phyloP scores from a whole-genome alignment of 2,888 invertebrate genomes.

The Coronaproctus castanopsis region DNA sequence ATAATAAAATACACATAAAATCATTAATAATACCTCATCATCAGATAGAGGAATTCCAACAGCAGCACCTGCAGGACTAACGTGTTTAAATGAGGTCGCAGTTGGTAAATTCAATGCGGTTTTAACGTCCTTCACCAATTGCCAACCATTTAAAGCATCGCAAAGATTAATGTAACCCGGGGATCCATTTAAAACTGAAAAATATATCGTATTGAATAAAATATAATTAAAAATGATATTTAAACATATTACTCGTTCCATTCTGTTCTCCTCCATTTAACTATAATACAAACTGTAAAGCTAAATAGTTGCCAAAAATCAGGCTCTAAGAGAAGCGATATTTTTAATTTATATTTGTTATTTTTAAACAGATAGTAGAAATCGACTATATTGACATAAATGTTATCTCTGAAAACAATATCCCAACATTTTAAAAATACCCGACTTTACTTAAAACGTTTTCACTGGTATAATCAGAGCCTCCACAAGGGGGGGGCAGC shows the following conservation, averaged over 20 bases:
- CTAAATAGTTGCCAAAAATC: too few species aligned
- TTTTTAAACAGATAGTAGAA: too few species aligned
- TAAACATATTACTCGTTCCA: not conserved
- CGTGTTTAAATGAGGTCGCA: slow-evolving; percentile 93
- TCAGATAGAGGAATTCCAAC: slow-evolving; percentile 46
- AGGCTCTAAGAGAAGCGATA: too few species aligned
- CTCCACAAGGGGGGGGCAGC: too few species aligned
- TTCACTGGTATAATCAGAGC: too few species aligned
- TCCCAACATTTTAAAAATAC: not conserved
- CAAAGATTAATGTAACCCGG: slow-evolving; percentile 95
- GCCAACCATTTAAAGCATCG: slow-evolving; percentile 94
- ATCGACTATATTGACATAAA: too few species aligned
- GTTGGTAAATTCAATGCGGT: slow-evolving; percentile 63
- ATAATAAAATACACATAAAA: too few species aligned
- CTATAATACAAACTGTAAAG: too few species aligned
- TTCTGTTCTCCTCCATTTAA: not conserved
- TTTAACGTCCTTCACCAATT: slow-evolving; percentile 74
- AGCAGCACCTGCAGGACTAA: slow-evolving; percentile 93
- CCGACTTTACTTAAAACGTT: not conserved
- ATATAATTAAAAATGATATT: not conserved
- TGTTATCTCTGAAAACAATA: too few species aligned
- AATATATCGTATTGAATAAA: too few species aligned
- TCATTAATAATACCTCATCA: slow-evolving; percentile 13
- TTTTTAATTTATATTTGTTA: too few species aligned
- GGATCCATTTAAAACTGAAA: slow-evolving; percentile 65